Evolutionary conservation across 2,113 vertebrate genomes (phyloP).

Genomic region (Embiotoca jacksoni): DNA sequence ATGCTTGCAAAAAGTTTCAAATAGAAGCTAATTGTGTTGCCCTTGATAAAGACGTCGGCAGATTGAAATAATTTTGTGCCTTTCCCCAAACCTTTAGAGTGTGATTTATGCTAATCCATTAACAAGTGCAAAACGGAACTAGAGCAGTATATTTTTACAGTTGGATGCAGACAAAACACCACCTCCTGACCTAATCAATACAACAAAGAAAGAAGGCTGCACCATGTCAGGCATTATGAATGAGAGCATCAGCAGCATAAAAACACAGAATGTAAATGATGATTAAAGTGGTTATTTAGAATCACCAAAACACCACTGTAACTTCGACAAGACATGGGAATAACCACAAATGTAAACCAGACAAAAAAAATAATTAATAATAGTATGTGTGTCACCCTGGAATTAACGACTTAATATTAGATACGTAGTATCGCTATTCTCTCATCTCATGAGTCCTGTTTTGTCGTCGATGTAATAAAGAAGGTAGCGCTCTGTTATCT

Average conservation of each 20-base stretch:
- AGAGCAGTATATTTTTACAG: not conserved
- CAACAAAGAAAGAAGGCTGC: not conserved
- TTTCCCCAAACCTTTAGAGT: too few species aligned
- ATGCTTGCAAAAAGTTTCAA: too few species aligned
- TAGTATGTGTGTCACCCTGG: not conserved
- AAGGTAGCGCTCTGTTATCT: not conserved
- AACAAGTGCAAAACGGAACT: not conserved
- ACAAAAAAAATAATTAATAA: too few species aligned
- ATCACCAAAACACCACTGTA: not conserved
- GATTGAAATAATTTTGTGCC: too few species aligned
- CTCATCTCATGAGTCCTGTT: not conserved
- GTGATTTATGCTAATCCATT: not conserved
- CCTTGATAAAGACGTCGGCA: too few species aligned
- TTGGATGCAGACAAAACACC: not conserved
- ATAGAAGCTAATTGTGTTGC: too few species aligned
- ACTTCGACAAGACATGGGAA: not conserved
- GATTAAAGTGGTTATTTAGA: not conserved
- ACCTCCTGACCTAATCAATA: not conserved
- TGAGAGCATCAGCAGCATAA: conserved; percentile 17
- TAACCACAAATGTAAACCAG: not conserved
- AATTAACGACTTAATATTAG: not conserved
- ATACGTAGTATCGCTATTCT: not conserved
- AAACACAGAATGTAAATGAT: conserved; percentile 11
- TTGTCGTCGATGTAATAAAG: not conserved
- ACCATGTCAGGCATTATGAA: not conserved